Base-by-base conservation (phyloP, 2,888 invertebrate species). In the Griposia aprilina region DNA sequence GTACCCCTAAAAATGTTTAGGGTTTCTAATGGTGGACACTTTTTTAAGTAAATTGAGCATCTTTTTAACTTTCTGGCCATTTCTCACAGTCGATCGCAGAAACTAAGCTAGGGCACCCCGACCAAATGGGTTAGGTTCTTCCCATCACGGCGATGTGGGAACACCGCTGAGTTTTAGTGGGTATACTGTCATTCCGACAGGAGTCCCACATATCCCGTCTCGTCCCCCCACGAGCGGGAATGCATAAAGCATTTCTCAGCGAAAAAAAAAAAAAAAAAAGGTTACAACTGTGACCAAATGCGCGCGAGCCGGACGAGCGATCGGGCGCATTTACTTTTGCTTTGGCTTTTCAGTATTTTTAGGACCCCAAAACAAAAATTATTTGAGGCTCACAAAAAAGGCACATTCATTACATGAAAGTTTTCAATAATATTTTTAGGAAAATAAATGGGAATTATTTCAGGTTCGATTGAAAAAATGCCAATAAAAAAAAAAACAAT, bases 401-500 rank as follows among this genome's bases (percentile, higher is more conserved):
- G 2, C 65, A 5, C 15, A 36, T 41, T n/a, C 41, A 41, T 30
- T 17, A 60, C n/a, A 41, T 65, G 17, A 41, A 1, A 41, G 6
- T 41, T n/a, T 45, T 65, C 36, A 65, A n/a, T 26, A 11, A 20
- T 66, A 45, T 45, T n/a, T n/a, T 26, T 20, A 20, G 41, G 41
- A 45, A 41, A 20, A 6, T 2, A 11, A 11, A 20, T 45, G 11
- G 41, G 10, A n/a, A n/a, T n/a, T n/a, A 30, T 20, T 60, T 17
- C 0, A 62, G 62, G 23, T 62, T 36, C 13, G 2, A 48, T 48
- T 26, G 48, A 67, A 67, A 20, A 67, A 11, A 20, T 45, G 1
- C n/a, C n/a, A 26, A 26, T 68, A 23, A 36, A 30, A 67, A 36
- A 30, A 67, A 66, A 79, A 78, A 30, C 55, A 67, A 26, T 62